Evolutionary conservation across 2,113 vertebrate genomes (phyloP).

Genomic region (Egretta garzetta): DNA sequence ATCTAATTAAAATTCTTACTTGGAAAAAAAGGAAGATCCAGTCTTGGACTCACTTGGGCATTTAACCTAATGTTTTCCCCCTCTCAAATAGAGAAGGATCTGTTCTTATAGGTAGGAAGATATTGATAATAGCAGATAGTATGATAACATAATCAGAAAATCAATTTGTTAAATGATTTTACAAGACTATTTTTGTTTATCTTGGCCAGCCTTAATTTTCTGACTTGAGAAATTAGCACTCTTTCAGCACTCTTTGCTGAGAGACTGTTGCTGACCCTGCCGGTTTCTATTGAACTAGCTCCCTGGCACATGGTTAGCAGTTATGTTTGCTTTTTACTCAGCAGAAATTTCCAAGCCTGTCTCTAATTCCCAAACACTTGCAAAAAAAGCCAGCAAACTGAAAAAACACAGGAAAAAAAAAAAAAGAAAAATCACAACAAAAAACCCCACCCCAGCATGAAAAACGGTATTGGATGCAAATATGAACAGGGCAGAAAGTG

Average conservation of each 20-base stretch:
- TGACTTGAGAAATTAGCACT: not conserved
- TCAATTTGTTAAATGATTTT: not conserved
- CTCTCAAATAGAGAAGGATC: not conserved
- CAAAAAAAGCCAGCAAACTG: not conserved
- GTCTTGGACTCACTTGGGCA: not conserved
- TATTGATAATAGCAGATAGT: not conserved
- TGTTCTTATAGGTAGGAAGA: not conserved
- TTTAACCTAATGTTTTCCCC: not conserved
- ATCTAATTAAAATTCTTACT: not conserved
- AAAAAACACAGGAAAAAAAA: not conserved
- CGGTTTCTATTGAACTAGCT: not conserved
- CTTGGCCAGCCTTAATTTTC: not conserved
- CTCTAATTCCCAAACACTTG: slow-evolving; percentile 35
- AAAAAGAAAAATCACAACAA: not conserved
- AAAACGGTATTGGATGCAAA: not conserved
- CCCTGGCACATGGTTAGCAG: not conserved
- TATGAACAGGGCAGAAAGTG: not conserved
- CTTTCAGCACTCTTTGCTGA: not conserved
- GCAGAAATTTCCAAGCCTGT: slow-evolving; percentile 9
- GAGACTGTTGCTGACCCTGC: slow-evolving; percentile 2
- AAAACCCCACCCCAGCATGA: not conserved
- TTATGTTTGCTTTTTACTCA: slow-evolving; percentile 28
- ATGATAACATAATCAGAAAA: not conserved
- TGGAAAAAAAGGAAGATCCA: not conserved
- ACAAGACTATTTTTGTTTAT: slow-evolving; percentile 8